Percentiles rank a stretch among this genome's conserved stretches.
These are phyloP conservation scores for Morone chrysops DNA, from an alignment of 2,113 vertebrate genomes.

Conservation along the genomic window DNA sequence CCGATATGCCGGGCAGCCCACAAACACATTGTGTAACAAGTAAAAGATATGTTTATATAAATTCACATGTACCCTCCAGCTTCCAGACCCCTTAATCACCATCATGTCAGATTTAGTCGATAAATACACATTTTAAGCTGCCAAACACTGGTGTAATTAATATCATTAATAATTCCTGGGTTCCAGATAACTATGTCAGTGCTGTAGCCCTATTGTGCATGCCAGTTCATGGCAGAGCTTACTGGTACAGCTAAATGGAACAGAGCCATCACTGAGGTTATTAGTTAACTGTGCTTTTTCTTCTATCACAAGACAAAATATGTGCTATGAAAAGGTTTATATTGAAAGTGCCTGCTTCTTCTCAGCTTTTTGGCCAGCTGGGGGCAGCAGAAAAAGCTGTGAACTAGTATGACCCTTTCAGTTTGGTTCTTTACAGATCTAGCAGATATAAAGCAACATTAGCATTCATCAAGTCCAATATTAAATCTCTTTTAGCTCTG, in stretches of 20 bases:
- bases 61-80: too few relatives aligned
- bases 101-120: constrained; percentile 8
- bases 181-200: constrained; percentile 15
- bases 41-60: too few relatives aligned
- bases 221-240: constrained; percentile 1
- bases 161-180: constrained; percentile 3
- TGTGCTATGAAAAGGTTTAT: constrained; percentile 6
- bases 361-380: not conserved
- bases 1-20: too few relatives aligned
- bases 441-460: too few relatives aligned
- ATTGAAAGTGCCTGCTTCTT: not conserved
- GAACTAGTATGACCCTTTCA: too few relatives aligned
- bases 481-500: not conserved
- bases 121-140: constrained; percentile 7
- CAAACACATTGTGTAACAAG: too few relatives aligned
- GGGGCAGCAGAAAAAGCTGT: too few relatives aligned
- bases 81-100: not conserved
- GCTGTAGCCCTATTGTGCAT: not conserved
- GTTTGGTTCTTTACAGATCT: too few relatives aligned
- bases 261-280: not conserved
- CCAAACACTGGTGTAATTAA: constrained; percentile 6
- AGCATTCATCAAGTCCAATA: too few relatives aligned
- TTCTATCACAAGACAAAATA: not conserved
- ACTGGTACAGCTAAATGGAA: not conserved
- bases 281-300: constrained; percentile 3